A percentile compares a stretch with the other conserved stretches of the same genome.
Evolutionary conservation across 2,113 vertebrate genomes (phyloP).

Genomic region (Melanocharis versteri): DNA sequence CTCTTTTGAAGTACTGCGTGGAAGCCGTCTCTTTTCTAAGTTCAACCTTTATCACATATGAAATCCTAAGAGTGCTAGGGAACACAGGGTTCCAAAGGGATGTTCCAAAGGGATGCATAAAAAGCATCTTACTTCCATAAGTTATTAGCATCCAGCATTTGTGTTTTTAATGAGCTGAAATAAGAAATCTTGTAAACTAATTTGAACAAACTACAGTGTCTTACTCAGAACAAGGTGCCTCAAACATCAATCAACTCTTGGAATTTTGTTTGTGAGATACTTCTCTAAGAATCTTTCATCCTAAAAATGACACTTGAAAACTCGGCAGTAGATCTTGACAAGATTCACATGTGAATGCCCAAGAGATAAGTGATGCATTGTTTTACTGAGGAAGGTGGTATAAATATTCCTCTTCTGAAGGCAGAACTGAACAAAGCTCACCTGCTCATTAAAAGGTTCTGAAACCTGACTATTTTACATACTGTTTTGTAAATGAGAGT

Average conservation of each 20-base stretch:
- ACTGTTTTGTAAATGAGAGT: conserved; percentile 23
- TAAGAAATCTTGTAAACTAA: conserved; percentile 52
- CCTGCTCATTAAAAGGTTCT: neutral
- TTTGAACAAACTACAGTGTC: conserved; percentile 40
- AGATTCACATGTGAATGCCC: conserved; percentile 14
- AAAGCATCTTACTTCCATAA: neutral
- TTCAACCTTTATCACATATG: neutral
- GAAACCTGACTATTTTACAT: neutral
- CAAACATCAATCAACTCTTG: conserved; percentile 13
- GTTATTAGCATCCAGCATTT: neutral
- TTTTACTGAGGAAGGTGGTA: conserved; percentile 17
- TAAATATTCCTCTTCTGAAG: conserved; percentile 6
- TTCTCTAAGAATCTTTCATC: conserved; percentile 36
- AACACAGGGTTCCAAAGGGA: neutral
- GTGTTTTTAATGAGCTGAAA: conserved; percentile 49
- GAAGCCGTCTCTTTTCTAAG: conserved; percentile 12
- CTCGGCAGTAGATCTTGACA: neutral
- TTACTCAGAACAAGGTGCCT: conserved; percentile 1
- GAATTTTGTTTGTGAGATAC: conserved; percentile 33
- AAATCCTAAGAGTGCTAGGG: neutral
- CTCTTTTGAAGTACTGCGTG: neutral
- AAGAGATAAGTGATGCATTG: conserved; percentile 1
- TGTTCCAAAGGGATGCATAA: neutral
- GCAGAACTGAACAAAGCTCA: neutral
- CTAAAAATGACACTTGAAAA: conserved; percentile 24